Evolutionary conservation across 2,888 invertebrate species (phyloP).

Genomic region (Meandrusa payeni): DNA sequence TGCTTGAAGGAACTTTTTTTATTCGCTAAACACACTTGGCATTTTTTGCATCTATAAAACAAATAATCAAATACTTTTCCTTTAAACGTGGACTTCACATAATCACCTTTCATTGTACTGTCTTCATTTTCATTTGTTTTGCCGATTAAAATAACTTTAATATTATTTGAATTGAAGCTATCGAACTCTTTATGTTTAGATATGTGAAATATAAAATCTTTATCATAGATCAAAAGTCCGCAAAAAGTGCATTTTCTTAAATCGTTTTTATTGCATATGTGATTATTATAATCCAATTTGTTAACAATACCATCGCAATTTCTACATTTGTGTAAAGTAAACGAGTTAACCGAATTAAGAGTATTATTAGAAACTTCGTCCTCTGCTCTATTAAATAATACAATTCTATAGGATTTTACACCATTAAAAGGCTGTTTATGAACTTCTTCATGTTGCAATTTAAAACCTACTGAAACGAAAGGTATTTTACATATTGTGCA

Average conservation of each 20-base stretch:
- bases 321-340: conserved; percentile 56
- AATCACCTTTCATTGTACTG: conserved; percentile 3
- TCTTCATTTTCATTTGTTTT: conserved; percentile 23
- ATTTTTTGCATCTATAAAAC: conserved; percentile 52
- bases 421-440: conserved; percentile 37
- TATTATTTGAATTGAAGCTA: conserved; percentile 43
- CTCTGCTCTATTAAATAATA: conserved; percentile 47
- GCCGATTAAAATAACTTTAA: conserved; percentile 55
- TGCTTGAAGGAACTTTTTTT: conserved; percentile 37
- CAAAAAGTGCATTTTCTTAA: conserved; percentile 49
- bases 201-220: conserved; percentile 43
- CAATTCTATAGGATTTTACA: conserved; percentile 44
- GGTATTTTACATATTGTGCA: conserved; percentile 50
- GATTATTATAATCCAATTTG: conserved; percentile 35
- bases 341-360: conserved; percentile 36
- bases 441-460: conserved; percentile 45
- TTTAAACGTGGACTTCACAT: conserved; percentile 35
- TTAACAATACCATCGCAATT: conserved; percentile 49
- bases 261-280: conserved; percentile 40
- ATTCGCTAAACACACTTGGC: conserved; percentile 45
- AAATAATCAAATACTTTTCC: conserved; percentile 52
- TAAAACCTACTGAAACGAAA: conserved; percentile 40
- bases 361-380: conserved; percentile 40
- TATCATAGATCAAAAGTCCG: conserved; percentile 41
- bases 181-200: conserved; percentile 45